phyloP scores from a whole-genome alignment of 2,113 vertebrate species.

The Kobus ellipsiprymnus region DNA sequence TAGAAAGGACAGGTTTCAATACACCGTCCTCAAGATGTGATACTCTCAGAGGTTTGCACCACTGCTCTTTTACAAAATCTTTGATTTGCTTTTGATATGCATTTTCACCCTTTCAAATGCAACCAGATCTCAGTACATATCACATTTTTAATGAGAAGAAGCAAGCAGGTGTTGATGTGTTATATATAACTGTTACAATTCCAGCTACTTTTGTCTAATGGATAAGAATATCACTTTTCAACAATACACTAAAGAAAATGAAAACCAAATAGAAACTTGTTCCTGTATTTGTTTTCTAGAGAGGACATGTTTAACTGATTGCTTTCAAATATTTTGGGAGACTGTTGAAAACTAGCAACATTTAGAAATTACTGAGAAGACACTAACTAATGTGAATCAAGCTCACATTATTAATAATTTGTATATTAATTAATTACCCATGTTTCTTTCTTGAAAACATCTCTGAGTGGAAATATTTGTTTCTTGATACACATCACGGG shows the following conservation, averaged over 20 bases:
- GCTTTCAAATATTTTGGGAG: constrained; percentile 65
- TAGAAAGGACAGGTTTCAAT: constrained; percentile 51
- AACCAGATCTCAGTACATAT: constrained; percentile 64
- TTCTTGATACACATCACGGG: background rate
- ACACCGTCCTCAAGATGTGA: constrained; percentile 62
- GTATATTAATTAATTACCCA: constrained; percentile 70
- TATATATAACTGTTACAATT: constrained; percentile 71
- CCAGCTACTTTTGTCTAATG: constrained; percentile 73
- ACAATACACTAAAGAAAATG: constrained; percentile 59
- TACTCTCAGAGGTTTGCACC: constrained; percentile 65
- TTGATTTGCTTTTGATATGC: constrained; percentile 74
- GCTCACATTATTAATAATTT: constrained; percentile 73
- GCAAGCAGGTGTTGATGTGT: constrained; percentile 78
- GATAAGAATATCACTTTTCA: constrained; percentile 73
- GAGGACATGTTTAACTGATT: constrained; percentile 52
- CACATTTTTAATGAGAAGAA: constrained; percentile 79
- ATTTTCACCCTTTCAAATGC: constrained; percentile 72
- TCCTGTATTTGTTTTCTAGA: constrained; percentile 50
- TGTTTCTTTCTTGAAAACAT: constrained; percentile 64
- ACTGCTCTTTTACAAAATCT: constrained; percentile 69
- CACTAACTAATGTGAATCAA: constrained; percentile 60
- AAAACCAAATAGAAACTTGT: constrained; percentile 58
- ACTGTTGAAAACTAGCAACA: constrained; percentile 56
- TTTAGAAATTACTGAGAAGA: constrained; percentile 69
- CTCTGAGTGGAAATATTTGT: constrained; percentile 19